Evolutionary conservation across 2,113 vertebrate genomes (phyloP).

Genomic region (Aegithalos caudatus): DNA sequence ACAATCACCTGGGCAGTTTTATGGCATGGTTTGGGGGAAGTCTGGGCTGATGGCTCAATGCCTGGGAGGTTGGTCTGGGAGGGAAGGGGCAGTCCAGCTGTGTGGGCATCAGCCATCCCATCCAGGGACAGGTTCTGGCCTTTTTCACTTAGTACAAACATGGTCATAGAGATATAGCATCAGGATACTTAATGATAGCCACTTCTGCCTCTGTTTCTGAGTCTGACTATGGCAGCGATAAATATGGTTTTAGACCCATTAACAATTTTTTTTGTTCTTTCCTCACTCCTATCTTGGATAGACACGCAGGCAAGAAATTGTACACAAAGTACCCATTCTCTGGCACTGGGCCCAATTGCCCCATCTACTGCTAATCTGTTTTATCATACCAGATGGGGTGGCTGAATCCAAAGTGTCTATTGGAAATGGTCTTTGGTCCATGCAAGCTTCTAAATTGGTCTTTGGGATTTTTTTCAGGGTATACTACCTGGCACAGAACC

Average conservation of each 20-base stretch:
- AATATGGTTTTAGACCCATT: not conserved
- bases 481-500: not conserved
- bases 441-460: not conserved
- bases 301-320: not conserved
- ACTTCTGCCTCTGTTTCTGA: not conserved
- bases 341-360: not conserved
- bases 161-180: not conserved
- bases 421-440: not conserved
- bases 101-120: not conserved
- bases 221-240: not conserved
- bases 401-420: not conserved
- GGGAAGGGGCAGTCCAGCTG: not conserved
- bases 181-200: not conserved
- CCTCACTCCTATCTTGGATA: not conserved
- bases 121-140: not conserved
- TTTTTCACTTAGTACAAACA: not conserved
- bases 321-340: not conserved
- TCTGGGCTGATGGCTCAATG: not conserved
- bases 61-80: not conserved
- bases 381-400: not conserved
- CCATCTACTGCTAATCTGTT: not conserved
- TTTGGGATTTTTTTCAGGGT: not conserved
- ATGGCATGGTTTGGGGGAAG: not conserved
- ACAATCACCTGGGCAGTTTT: not conserved
- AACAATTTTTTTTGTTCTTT: not conserved